These are phyloP conservation scores for Athetis lepigone DNA, from an alignment of 2,888 invertebrate genomes.

Conservation along the genomic window DNA sequence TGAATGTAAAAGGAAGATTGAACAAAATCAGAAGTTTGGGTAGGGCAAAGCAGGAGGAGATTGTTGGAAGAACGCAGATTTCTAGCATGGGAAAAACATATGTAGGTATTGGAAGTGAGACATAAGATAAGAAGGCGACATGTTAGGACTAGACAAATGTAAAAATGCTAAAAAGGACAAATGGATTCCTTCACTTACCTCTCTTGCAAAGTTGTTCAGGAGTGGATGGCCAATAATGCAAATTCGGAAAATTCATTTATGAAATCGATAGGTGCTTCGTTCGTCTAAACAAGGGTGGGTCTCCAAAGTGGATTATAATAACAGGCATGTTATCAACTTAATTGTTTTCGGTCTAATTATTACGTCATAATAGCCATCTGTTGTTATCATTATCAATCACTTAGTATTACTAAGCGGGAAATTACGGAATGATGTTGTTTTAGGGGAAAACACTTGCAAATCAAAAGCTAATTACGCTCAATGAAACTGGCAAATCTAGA, in stretches of 20 bases:
- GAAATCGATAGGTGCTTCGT: slow-evolving; percentile 31
- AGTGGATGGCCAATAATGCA: neutral
- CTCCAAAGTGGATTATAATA: slow-evolving; percentile 51
- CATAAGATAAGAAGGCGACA: too few species aligned
- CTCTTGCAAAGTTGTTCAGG: too few species aligned
- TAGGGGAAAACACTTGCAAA: neutral
- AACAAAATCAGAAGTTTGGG: too few species aligned
- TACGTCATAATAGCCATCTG: slow-evolving; percentile 8
- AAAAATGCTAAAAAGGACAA: too few species aligned
- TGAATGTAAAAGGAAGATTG: too few species aligned
- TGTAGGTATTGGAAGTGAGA: too few species aligned
- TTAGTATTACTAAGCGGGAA: slow-evolving; percentile 33
- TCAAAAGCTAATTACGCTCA: neutral
- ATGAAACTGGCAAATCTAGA: neutral
- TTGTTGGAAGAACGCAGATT: too few species aligned
- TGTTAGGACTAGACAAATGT: too few species aligned
- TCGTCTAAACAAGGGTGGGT: slow-evolving; percentile 18
- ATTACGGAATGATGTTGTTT: neutral
- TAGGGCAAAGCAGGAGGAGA: too few species aligned
- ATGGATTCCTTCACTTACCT: too few species aligned
- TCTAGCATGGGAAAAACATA: too few species aligned
- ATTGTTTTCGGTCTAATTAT: slow-evolving; percentile 44
- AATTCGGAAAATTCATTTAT: slow-evolving; percentile 25
- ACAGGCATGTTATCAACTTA: slow-evolving; percentile 35
- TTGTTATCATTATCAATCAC: slow-evolving; percentile 31